Evolutionary conservation across 2,113 vertebrate genomes (phyloP), one percentile per base, ranked within the genome.

Genomic region (Phoenicopterus ruber): DNA sequence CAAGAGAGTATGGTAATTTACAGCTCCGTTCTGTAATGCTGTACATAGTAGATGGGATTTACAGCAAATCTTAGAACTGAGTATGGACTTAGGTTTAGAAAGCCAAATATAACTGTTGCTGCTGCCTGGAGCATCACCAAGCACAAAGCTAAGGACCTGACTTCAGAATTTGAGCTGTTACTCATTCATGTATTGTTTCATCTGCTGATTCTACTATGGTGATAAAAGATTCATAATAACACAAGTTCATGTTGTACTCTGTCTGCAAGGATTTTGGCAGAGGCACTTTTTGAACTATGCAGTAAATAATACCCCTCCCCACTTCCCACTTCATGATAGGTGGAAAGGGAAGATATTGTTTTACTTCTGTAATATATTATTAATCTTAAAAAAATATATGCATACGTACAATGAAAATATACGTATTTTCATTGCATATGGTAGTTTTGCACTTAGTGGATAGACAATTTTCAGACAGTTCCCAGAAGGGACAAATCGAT

Each of bases 201-300:
- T 72, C 18, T 94, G 14, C 40, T 58, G 40, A 9, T 79, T 85
- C 22, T 46, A 82, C 17, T 66, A 10, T 10, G 17, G 10, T 65
- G 21, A 84, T 34, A 62, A 92, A 78, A 28, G 3, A 49, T 70
- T 76, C 10, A 18, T 59, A 67, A 22, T 5, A 84, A 61, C 22
- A 69, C 1, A 49, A 82, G 15, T 62, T 93, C 0, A 0, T 4
- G 4, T 10, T 62, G 36, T 44, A 34, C 24, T 46, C 42, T 55
- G 9, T 15, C n/a, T 54, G 19, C 32, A 74, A 70, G 5, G 24
- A 62, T 54, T 66, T 74, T 90, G 19, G 21, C 31, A 76, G 55
- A 66, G 18, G 8, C 3, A 58, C 10, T 73, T 90, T 73, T 42
- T 90, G 25, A 88, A 55, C 25, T n/a, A n/a, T 24, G 7, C 2